These are phyloP conservation scores for Perizoma flavofasciatum DNA, from an alignment of 2,888 invertebrate genomes.

Conservation along the genomic window DNA sequence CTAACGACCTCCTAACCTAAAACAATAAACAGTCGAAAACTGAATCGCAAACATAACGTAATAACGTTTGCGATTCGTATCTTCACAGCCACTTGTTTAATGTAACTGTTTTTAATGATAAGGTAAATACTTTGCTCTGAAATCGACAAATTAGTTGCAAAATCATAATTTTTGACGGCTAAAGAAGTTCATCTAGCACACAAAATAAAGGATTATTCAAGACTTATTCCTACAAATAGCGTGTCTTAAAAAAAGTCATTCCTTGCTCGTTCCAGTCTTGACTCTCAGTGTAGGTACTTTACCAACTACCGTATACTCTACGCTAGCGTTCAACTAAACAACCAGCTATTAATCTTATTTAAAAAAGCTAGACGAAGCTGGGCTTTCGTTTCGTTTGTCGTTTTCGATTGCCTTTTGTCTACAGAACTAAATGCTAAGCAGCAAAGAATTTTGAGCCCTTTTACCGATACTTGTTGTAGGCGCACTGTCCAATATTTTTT, in stretches of 20 bases:
- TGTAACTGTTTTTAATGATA: too few species aligned
- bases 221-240: slow-evolving; percentile 26
- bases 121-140: too few species aligned
- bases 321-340: slow-evolving; percentile 62
- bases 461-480: too few species aligned
- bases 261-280: slow-evolving; percentile 60
- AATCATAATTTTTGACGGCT: too few species aligned
- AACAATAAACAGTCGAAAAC: too few species aligned
- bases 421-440: neutral
- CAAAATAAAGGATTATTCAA: neutral
- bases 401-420: neutral
- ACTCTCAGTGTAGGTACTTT: slow-evolving; percentile 47
- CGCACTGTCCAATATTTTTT: too few species aligned
- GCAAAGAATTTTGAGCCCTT: neutral
- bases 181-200: too few species aligned
- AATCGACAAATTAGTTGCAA: too few species aligned
- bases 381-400: neutral
- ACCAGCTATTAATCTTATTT: slow-evolving; percentile 38
- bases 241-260: slow-evolving; percentile 32
- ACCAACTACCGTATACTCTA: slow-evolving; percentile 49
- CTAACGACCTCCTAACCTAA: too few species aligned
- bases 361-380: slow-evolving; percentile 5
- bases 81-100: too few species aligned
- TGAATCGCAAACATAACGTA: too few species aligned
- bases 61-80: too few species aligned